Evolutionary conservation across 2,888 invertebrate species (phyloP).

Genomic region (Amiota mariae): DNA sequence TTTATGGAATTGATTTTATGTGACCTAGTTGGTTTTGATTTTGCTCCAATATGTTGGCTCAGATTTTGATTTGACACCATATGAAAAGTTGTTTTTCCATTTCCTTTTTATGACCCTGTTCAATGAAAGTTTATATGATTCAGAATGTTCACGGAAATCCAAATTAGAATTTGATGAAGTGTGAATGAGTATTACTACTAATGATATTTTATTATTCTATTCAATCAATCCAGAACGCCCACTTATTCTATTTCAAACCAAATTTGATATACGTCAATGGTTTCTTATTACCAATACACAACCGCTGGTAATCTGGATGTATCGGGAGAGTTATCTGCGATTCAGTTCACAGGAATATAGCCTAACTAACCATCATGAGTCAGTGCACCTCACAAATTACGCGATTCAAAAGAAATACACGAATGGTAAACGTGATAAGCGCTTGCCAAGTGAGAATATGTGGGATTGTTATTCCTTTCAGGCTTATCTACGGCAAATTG

Average conservation of each 20-base stretch:
- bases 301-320: slow-evolving; percentile 93
- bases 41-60: slow-evolving; percentile 11
- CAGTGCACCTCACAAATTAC: slow-evolving; percentile 93
- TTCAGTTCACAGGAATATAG: slow-evolving; percentile 94
- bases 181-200: no score
- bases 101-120: slow-evolving; percentile 2
- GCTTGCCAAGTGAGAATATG: slow-evolving; percentile 93
- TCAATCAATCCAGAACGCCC: slow-evolving; percentile 82
- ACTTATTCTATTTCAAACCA: slow-evolving; percentile 89
- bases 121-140: not conserved
- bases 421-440: slow-evolving; percentile 80
- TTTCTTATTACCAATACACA: slow-evolving; percentile 93
- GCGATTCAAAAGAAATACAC: slow-evolving; percentile 94
- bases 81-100: not conserved
- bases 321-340: slow-evolving; percentile 92
- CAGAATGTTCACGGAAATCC: no score
- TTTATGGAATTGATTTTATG: slow-evolving; percentile 39
- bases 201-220: not conserved
- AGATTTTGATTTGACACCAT: not conserved
- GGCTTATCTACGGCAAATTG: slow-evolving; percentile 76
- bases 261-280: slow-evolving; percentile 97
- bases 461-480: slow-evolving; percentile 92
- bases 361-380: slow-evolving; percentile 91
- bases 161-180: no score
- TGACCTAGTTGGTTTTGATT: slow-evolving; percentile 28